Percentiles rank a stretch among this genome's conserved stretches.
Conservation (phyloP, 1,140 invertebrate species). For the Rhyacophila brunnea region DNA sequence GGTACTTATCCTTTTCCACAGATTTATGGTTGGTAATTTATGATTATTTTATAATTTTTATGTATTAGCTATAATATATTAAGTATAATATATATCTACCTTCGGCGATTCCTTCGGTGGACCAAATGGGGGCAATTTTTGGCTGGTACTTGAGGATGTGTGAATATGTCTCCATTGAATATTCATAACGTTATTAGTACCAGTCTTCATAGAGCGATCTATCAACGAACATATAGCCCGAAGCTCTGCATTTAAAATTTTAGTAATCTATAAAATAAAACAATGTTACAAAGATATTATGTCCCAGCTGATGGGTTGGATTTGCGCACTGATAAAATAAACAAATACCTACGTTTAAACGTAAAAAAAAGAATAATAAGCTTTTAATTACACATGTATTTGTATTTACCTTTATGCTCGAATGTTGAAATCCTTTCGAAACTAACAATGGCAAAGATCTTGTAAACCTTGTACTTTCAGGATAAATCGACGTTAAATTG, state of each 20-base stretch:
- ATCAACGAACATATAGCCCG: conserved; percentile 22
- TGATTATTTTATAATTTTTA: too few species aligned
- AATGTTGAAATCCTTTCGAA: background rate
- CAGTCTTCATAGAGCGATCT: conserved; percentile 7
- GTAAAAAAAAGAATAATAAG: too few species aligned
- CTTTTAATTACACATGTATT: too few species aligned
- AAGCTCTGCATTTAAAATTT: conserved; percentile 20
- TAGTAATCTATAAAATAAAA: conserved; percentile 14
- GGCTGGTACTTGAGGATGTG: conserved; percentile 14
- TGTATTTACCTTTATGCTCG: background rate
- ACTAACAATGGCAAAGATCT: background rate
- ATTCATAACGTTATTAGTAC: background rate
- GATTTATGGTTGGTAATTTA: too few species aligned
- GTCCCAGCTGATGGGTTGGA: too few species aligned
- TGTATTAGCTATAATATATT: too few species aligned
- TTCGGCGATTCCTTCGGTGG: conserved; percentile 19
- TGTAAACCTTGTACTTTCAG: background rate
- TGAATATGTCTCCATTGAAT: conserved; percentile 16
- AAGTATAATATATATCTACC: too few species aligned
- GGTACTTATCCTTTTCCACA: too few species aligned
- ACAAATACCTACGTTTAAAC: too few species aligned
- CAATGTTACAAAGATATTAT: background rate
- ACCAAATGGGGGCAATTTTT: conserved; percentile 28
- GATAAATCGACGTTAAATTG: background rate
- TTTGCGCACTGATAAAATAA: too few species aligned